Evolutionary conservation across 1,140 invertebrate genomes (phyloP), one percentile per base, ranked within the genome.

Genomic region (Meloidogyne exigua): DNA sequence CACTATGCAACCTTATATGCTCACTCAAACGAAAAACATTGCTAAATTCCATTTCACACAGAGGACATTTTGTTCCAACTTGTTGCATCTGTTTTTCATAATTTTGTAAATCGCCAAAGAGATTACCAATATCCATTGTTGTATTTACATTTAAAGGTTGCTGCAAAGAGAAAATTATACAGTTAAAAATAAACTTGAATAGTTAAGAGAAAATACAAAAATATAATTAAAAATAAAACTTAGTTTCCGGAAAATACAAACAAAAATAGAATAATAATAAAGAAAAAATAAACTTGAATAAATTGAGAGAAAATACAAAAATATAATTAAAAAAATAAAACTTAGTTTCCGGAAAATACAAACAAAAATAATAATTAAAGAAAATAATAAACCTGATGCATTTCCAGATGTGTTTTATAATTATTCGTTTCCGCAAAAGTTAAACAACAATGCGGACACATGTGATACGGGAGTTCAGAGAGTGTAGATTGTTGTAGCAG

Each of bases 361-460:
- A 0, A n/a, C n/a, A 10, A 36, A 26, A n/a, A 26, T n/a, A n/a
- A n/a, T n/a, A n/a, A n/a, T n/a, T n/a, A n/a, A n/a, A n/a, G n/a
- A 32, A 32, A 49, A 32, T 64, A 65, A 25, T 65, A n/a, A 26
- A 73, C 72, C 23, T 73, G 32, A 70, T 83, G 83, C 32, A 36
- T 67, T 63, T 67, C 63, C 26, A 83, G 66, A 67, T 83, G 82
- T 36, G 70, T 63, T 39, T 81, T 28, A 75, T 70, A 83, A 21
- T 57, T 25, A 23, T 44, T 21, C 11, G 70, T 71, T 36, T 85
- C 83, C 7, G 81, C 76, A 74, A 83, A 83, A 5, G 82, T 83
- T 70, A 81, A 67, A 63, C 82, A 83, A 62, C 82, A 83, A 72
- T 82, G 75, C 11, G 82, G 83, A 39, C 82, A 83, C 82, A 83